phyloP scores from a whole-genome alignment of 2,888 invertebrate species.

The Muschampia plurimacula region DNA sequence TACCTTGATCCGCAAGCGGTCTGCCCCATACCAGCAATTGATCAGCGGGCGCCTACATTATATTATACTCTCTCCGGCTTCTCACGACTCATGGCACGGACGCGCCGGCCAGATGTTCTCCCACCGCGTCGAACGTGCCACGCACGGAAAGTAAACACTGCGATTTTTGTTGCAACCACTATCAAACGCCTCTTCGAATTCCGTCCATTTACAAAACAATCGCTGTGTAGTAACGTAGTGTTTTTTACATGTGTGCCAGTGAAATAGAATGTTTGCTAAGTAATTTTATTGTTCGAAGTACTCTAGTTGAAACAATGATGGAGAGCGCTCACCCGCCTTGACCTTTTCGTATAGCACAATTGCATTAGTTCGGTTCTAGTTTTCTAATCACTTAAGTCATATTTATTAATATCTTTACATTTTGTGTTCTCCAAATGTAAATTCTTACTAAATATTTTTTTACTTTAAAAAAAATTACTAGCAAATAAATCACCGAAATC shows the following conservation, averaged over 20 bases:
- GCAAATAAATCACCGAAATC: no score
- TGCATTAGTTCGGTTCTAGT: conserved; percentile 49
- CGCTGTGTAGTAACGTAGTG: conserved; percentile 12
- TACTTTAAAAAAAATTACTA: background rate
- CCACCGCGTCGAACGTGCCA: conserved; percentile 36
- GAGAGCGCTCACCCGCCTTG: conserved; percentile 51
- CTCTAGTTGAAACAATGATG: conserved; percentile 44
- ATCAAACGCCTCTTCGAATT: conserved; percentile 20
- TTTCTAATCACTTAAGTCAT: conserved; percentile 45
- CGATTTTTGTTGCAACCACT: conserved; percentile 38
- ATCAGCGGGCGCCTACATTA: conserved; percentile 57
- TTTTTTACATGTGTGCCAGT: conserved; percentile 30
- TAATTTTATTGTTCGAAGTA: conserved; percentile 30
- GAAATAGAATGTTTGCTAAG: conserved; percentile 33
- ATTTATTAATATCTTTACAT: conserved; percentile 13
- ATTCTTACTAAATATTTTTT: background rate
- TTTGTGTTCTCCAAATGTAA: background rate
- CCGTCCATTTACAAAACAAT: conserved; percentile 6
- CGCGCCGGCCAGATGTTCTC: conserved; percentile 56
- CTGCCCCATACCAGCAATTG: conserved; percentile 56
- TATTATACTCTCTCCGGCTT: conserved; percentile 48
- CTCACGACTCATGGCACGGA: conserved; percentile 47
- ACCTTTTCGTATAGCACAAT: conserved; percentile 52
- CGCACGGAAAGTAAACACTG: conserved; percentile 44
- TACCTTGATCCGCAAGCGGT: conserved; percentile 35